phyloP scores from a whole-genome alignment of 1,140 invertebrate species.

The Drosophila lacertosa region DNA sequence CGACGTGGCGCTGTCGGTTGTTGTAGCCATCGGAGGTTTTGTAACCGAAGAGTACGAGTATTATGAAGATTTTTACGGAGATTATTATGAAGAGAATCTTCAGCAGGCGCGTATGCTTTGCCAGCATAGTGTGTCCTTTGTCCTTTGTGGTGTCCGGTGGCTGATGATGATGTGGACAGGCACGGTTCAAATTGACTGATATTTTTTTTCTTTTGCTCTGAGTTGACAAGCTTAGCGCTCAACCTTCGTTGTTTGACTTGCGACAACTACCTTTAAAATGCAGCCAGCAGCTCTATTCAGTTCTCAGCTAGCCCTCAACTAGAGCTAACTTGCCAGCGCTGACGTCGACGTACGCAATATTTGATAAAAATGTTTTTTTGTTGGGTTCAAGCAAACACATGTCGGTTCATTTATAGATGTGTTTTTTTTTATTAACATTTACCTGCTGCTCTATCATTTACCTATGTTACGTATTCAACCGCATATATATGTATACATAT shows the following conservation, averaged over 20 bases:
- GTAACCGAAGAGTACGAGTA: constrained; percentile 35
- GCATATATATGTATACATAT: not conserved
- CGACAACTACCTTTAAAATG: constrained; percentile 8
- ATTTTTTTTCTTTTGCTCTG: not conserved
- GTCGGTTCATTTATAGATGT: not conserved
- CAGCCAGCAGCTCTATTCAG: constrained; percentile 3
- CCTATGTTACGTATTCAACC: not conserved
- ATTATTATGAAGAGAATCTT: constrained; percentile 52
- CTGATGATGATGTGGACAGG: not conserved
- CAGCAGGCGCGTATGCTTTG: constrained; percentile 43
- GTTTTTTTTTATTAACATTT: not conserved
- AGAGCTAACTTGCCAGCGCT: not conserved
- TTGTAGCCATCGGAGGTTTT: constrained; percentile 5
- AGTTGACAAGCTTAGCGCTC: not conserved
- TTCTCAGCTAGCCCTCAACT: not conserved
- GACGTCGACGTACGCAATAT: constrained; percentile 18
- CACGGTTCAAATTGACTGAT: not conserved
- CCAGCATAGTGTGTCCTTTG: constrained; percentile 35
- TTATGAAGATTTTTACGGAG: constrained; percentile 48
- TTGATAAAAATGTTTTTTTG: constrained; percentile 58
- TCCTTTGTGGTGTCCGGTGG: not conserved
- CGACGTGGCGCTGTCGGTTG: not conserved
- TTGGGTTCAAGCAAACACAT: not conserved
- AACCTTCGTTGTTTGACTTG: constrained; percentile 16
- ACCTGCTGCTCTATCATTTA: not conserved